Conservation (phyloP, 2,888 invertebrate species). For the Allacma fusca region DNA sequence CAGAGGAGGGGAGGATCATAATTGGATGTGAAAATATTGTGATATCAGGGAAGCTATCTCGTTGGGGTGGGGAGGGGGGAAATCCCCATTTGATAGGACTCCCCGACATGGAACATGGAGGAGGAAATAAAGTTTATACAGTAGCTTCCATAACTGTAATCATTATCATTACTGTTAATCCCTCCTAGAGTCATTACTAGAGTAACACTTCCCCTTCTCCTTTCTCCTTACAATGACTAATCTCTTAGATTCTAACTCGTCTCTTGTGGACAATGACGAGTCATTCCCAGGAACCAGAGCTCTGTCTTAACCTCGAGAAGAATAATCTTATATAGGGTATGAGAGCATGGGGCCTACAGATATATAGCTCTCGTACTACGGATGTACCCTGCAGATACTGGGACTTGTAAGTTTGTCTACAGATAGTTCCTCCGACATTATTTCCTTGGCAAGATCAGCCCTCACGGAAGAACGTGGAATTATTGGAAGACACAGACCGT, state of each 20-base stretch:
- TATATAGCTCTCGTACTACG: no score
- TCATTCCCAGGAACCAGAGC: not conserved
- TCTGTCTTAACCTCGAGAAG: no score
- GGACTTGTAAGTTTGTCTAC: no score
- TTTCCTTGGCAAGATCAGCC: no score
- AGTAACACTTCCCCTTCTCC: slow-evolving; percentile 12
- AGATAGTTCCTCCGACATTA: no score
- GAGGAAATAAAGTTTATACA: slow-evolving; percentile 14
- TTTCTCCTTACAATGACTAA: not conserved
- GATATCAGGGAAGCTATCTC: not conserved
- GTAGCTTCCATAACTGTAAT: slow-evolving; percentile 21
- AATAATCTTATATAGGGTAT: no score
- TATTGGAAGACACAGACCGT: no score
- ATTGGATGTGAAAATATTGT: not conserved
- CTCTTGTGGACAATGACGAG: not conserved
- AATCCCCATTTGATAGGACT: not conserved
- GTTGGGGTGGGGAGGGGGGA: not conserved
- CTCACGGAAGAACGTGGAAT: no score
- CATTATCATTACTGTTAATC: slow-evolving; percentile 36
- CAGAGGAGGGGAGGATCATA: no score
- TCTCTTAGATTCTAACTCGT: not conserved
- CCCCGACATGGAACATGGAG: not conserved
- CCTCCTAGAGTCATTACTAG: slow-evolving; percentile 22
- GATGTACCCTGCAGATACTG: no score
- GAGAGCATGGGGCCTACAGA: no score